Percentiles rank a stretch among this genome's conserved stretches.
Conservation (phyloP, 2,113 vertebrate species). For the Peromyscus polionotus region DNA sequence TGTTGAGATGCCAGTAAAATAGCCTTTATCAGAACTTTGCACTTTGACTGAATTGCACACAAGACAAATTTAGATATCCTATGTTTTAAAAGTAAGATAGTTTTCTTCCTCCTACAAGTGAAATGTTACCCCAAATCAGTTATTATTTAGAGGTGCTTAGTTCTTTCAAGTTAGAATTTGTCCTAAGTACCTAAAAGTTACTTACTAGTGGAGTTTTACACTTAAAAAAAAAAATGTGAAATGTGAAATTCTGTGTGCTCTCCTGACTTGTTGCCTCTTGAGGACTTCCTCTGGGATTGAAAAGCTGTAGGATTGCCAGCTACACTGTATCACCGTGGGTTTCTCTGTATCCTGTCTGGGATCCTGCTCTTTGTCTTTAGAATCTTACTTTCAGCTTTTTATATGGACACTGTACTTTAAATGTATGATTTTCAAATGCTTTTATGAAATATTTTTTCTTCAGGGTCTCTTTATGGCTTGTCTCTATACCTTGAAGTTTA, state of each 20-base stretch:
- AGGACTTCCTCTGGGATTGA: background rate
- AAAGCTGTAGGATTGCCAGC: background rate
- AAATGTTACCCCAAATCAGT: constrained; percentile 32
- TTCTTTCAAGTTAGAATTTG: constrained; percentile 51
- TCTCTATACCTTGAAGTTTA: constrained; percentile 15
- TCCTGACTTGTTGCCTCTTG: background rate
- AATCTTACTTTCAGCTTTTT: constrained; percentile 13
- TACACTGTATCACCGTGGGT: background rate
- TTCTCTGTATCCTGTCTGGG: constrained; percentile 17
- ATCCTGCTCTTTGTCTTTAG: background rate
- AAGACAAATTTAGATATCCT: background rate
- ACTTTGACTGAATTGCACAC: constrained; percentile 18
- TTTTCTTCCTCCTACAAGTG: background rate
- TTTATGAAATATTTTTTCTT: background rate
- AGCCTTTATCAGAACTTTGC: background rate
- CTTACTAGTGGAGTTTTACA: constrained; percentile 19
- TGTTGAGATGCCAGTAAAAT: constrained; percentile 11
- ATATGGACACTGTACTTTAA: background rate
- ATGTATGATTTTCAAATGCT: constrained; percentile 13
- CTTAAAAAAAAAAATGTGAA: too few species aligned
- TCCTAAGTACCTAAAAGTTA: background rate
- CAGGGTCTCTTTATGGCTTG: background rate
- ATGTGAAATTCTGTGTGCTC: background rate
- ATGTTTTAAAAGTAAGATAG: background rate
- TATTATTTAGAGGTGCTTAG: background rate